These are phyloP conservation scores for Actinostola sp. DNA, from an alignment of 92 coral and sea anemone genomes.

Conservation along the genomic window DNA sequence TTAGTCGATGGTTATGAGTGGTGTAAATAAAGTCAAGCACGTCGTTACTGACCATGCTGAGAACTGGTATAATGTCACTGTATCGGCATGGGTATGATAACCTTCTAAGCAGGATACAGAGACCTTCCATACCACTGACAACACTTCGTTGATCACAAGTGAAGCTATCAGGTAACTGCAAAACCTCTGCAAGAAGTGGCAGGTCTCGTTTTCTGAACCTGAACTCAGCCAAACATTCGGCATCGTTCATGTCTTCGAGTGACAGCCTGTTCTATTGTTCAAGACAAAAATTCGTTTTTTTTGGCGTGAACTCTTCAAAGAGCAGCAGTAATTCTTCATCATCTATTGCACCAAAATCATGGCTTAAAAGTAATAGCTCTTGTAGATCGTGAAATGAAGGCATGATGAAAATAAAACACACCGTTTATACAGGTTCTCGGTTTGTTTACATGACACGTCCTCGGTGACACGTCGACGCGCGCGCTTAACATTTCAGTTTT, in stretches of 20 bases:
- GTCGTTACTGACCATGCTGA: conserved; percentile 24
- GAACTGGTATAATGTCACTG: conserved; percentile 27
- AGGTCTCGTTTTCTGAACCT: conserved; percentile 23
- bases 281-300: conserved; percentile 33
- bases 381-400: background rate
- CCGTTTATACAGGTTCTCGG: background rate
- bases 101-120: conserved; percentile 23
- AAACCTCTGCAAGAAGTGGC: conserved; percentile 23
- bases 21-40: conserved; percentile 19
- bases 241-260: conserved; percentile 37
- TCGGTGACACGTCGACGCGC: background rate
- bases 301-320: conserved; percentile 35
- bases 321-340: conserved; percentile 42
- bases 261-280: conserved; percentile 25
- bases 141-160: conserved; percentile 28
- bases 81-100: conserved; percentile 24
- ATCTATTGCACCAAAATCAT: conserved; percentile 18
- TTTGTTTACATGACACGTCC: background rate
- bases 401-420: background rate
- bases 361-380: background rate
- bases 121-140: conserved; percentile 30
- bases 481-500: conserved; percentile 12
- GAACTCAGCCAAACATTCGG: conserved; percentile 45
- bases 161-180: conserved; percentile 28
- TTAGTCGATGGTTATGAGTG: conserved; percentile 26